Evolutionary conservation across 2,888 invertebrate genomes (phyloP).

Genomic region (Xylophagus ater): DNA sequence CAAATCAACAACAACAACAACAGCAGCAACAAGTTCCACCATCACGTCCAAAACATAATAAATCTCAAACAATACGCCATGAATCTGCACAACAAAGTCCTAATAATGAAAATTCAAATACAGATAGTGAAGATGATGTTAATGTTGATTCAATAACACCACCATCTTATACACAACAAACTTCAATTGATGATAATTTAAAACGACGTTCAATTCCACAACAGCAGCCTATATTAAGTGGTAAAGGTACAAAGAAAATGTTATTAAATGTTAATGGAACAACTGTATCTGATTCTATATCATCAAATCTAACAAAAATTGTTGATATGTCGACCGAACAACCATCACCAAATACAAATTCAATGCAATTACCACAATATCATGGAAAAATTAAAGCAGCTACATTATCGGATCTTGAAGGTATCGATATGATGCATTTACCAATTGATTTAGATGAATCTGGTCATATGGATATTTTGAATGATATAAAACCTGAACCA

Average conservation of each 20-base stretch:
- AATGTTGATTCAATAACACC: too few relatives aligned
- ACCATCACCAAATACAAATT: background rate
- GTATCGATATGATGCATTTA: conserved; percentile 64
- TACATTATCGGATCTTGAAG: conserved; percentile 45
- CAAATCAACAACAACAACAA: conserved; percentile 4
- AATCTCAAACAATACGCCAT: conserved; percentile 1
- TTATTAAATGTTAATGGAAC: conserved; percentile 11
- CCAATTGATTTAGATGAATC: conserved; percentile 62
- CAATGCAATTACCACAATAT: conserved; percentile 11
- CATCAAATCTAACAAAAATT: background rate
- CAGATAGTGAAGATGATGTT: background rate
- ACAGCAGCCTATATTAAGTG: background rate
- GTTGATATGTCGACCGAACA: background rate
- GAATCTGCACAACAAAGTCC: background rate
- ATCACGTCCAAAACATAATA: conserved; percentile 28
- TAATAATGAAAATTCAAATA: conserved; percentile 1
- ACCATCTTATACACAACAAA: too few relatives aligned
- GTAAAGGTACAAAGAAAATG: conserved; percentile 7
- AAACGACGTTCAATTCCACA: background rate
- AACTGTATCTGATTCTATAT: conserved; percentile 4
- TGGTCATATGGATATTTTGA: conserved; percentile 42
- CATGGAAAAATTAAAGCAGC: conserved; percentile 29
- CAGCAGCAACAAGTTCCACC: conserved; percentile 22
- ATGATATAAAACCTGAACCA: conserved; percentile 42
- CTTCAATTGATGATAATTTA: background rate